Evolutionary conservation across 2,888 invertebrate species (phyloP), one percentile per base, ranked within the genome.

Genomic region (Steromphala cineraria): DNA sequence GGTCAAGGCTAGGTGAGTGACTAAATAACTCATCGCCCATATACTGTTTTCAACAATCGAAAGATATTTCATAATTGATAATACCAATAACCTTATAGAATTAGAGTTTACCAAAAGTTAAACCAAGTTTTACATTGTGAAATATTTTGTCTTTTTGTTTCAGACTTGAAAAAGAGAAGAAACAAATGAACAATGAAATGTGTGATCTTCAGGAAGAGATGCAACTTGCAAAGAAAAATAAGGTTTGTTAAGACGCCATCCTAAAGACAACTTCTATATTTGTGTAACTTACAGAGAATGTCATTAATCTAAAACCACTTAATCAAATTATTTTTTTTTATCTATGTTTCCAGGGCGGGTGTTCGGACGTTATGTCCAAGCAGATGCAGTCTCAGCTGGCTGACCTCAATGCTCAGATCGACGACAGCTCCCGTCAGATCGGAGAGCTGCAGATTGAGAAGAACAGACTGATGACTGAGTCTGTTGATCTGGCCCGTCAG

Each of bases 301-400:
- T 13, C 5, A 24, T 62, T 15, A 15, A 56, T 24, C 15, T 21
- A 24, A 1, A 24, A 46, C 7, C 4, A 10, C 10, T 46, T 46
- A 46, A 5, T 36, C 3, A 36, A 3, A 5, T 36, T 3, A 3
- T 40, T 19, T 19, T 13, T 46, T 46, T 46, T 46, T 17, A 8
- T 24, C 13, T 56, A 56, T 56, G 10, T 56, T 2, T 53, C 46
- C 36, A 46, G 21, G 81, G 98, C 98, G 98, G 98, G 94, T 97
- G 98, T 94, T 97, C 98, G 94, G 99, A 99, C 94, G 99, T 99
- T 96, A 97, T 98, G 93, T 97, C 97, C 95, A 99, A 99, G 95
- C 98, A 98, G 95, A 95, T 99, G 91, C 97, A 97, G 94, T 97
- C 98, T 95, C 97, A 98, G 94, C 95, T 98, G 94, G 96, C 97